Conservation (phyloP, 2,113 vertebrate genomes). For the Laticauda laticaudata region DNA sequence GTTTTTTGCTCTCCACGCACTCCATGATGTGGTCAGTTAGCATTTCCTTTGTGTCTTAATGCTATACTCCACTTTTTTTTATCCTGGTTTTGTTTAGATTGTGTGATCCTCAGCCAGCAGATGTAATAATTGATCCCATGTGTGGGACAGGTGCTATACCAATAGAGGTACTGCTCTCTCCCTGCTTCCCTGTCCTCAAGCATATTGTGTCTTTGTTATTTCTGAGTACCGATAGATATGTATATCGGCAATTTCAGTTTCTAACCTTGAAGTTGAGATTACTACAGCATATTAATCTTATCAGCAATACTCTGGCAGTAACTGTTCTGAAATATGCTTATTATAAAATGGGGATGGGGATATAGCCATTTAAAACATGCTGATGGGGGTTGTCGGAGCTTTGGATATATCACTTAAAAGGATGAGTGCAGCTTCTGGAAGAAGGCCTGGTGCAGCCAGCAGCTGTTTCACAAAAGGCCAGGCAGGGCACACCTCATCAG, state of each 20-base stretch:
- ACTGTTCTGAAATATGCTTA: neutral
- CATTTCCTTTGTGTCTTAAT: neutral
- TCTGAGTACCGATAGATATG: neutral
- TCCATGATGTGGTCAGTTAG: neutral
- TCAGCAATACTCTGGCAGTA: neutral
- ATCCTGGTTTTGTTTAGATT: conserved; percentile 72
- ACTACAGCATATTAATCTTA: neutral
- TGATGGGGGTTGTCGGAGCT: neutral
- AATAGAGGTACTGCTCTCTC: conserved; percentile 81
- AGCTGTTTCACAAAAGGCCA: neutral
- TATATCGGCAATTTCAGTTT: neutral
- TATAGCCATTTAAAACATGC: neutral
- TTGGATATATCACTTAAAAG: neutral
- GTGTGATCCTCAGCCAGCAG: conserved; percentile 85
- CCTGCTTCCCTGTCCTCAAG: neutral
- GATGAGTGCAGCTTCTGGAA: neutral
- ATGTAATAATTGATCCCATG: conserved; percentile 96
- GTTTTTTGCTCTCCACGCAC: neutral
- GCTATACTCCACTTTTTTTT: neutral
- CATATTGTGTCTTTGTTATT: neutral
- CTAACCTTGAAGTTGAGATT: neutral
- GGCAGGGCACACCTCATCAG: neutral
- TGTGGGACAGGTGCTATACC: conserved; percentile 96
- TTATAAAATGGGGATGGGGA: neutral
- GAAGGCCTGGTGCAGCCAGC: neutral